Base-by-base conservation (phyloP, 2,888 invertebrate genomes). In the Muscina levida region DNA sequence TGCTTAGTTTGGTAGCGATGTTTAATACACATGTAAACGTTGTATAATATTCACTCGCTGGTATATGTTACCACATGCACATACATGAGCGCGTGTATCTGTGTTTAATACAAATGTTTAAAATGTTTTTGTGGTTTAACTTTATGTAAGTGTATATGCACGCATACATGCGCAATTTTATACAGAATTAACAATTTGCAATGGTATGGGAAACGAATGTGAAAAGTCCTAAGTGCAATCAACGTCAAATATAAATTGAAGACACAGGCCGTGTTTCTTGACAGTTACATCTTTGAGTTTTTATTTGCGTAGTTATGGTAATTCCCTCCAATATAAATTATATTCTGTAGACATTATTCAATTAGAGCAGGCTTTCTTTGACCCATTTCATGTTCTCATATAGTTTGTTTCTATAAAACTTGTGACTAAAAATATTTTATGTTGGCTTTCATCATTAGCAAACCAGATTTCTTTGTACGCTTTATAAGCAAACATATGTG, bases 371-470 rank as follows among this genome's bases (percentile, higher is more conserved):
- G 71, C 71, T 76, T 66, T 56, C 22, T 65, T n/a, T n/a, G n/a
- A 76, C 56, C 56, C 65, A 19, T 76, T 76, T 53, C 37, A 76
- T 70, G 71, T n/a, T n/a, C n/a, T n/a, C n/a, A n/a, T n/a, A 65
- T 71, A 66, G 65, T 71, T 76, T 66, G 56, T 66, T 57, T 65
- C 46, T 65, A 71, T 56, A 53, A 68, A 73, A 67, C 57, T 79
- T 74, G 37, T 53, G 39, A 62, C 42, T 53, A 56, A 68, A 68
- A 68, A 68, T 68, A 44, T n/a, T n/a, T n/a, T n/a, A n/a, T n/a
- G n/a, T 24, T 53, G 6, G n/a, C 53, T 24, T 53, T 53, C 13
- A 24, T 53, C 53, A 53, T 8, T 53, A 53, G 5, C 24, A 22
- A 24, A 53, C 24, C 22, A 8, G 48, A 19, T 44, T 13, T 22